Evolutionary conservation across 2,113 vertebrate genomes (phyloP).

Genomic region (Chaetodon auriga): DNA sequence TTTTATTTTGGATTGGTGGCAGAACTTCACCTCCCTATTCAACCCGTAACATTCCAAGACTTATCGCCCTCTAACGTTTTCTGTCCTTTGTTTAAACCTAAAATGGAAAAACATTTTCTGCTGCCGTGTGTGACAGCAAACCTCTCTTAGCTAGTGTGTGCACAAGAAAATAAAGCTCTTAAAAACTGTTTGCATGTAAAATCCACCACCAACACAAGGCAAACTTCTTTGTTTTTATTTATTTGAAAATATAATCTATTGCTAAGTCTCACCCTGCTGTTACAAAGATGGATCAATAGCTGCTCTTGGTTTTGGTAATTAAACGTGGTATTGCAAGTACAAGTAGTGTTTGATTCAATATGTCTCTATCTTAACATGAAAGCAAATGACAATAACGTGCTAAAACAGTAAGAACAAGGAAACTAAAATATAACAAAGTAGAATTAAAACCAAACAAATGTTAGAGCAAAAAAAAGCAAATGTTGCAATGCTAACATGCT

Average conservation of each 20-base stretch:
- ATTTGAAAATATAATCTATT: not conserved
- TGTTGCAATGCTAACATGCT: not conserved
- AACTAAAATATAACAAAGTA: no score
- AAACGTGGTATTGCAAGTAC: constrained; percentile 16
- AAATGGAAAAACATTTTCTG: not conserved
- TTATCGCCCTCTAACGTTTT: not conserved
- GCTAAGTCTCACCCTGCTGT: not conserved
- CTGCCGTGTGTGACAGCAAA: not conserved
- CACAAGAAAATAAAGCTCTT: constrained; percentile 15
- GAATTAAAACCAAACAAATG: no score
- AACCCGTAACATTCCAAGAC: not conserved
- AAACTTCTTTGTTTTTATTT: not conserved
- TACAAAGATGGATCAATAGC: not conserved
- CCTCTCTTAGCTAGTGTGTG: constrained; percentile 4
- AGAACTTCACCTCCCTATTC: not conserved
- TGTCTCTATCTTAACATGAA: not conserved
- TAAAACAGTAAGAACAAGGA: no score
- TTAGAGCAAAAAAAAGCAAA: not conserved
- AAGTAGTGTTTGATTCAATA: constrained; percentile 3
- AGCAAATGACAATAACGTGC: no score
- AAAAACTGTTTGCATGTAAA: constrained; percentile 18
- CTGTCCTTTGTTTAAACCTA: constrained; percentile 32
- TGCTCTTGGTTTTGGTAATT: constrained; percentile 33
- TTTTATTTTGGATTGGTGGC: constrained; percentile 16
- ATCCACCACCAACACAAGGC: not conserved